These are phyloP conservation scores for western clawed frog (Xenopus tropicalis) DNA, from an alignment of 2,113 vertebrate genomes.

Conservation along the genomic window DNA sequence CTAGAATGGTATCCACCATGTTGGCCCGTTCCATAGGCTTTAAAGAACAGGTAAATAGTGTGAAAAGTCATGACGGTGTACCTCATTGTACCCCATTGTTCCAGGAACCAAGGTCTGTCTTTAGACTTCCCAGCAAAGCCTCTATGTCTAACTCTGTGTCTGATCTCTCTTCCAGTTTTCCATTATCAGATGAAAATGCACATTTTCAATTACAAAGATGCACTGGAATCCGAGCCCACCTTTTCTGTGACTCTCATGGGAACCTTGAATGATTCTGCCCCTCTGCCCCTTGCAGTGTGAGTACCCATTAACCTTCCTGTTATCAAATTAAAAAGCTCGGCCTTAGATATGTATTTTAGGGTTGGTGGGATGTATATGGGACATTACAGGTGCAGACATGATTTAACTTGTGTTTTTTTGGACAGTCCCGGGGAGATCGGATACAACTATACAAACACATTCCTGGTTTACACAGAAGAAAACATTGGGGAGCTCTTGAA, in stretches of 20 bases:
- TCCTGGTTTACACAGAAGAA: slow-evolving; percentile 88
- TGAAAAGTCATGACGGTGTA: too few species aligned
- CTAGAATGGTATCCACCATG: too few species aligned
- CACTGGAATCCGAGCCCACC: slow-evolving; percentile 66
- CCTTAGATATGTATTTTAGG: too few species aligned
- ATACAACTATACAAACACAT: slow-evolving; percentile 87
- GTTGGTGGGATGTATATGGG: too few species aligned
- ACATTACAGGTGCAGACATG: too few species aligned
- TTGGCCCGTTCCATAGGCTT: too few species aligned
- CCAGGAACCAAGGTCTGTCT: too few species aligned
- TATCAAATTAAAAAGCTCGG: too few species aligned
- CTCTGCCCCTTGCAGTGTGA: slow-evolving; percentile 79
- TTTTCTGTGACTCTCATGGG: slow-evolving; percentile 81
- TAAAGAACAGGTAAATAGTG: too few species aligned
- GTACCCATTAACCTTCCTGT: slow-evolving; percentile 48
- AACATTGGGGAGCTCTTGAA: slow-evolving; percentile 88
- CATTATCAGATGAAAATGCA: slow-evolving; percentile 99
- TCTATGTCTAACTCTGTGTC: too few species aligned
- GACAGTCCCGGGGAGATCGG: slow-evolving; percentile 66
- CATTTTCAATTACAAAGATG: slow-evolving; percentile 79
- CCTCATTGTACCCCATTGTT: too few species aligned
- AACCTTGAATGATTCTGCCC: slow-evolving; percentile 67
- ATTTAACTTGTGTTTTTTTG: background rate
- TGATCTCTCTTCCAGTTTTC: slow-evolving; percentile 70
- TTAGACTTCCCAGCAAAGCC: too few species aligned